phyloP scores from a whole-genome alignment of 2,797 vertebrate species.

The Mus spretus region DNA sequence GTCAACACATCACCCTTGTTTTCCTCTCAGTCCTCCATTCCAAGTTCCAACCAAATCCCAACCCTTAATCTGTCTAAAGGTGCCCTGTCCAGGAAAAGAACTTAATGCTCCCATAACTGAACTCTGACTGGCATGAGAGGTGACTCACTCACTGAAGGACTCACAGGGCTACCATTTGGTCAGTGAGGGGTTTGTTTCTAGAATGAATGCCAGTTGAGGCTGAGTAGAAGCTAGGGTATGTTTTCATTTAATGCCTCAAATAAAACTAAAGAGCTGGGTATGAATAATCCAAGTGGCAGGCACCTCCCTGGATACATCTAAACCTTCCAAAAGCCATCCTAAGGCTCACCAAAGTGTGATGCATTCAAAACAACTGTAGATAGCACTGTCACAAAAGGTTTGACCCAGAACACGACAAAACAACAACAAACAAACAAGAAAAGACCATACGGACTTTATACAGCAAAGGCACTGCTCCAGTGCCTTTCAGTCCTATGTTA shows the following conservation, averaged over 20 bases:
- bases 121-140: constrained; percentile 70
- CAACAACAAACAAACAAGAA: no score
- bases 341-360: constrained; percentile 65
- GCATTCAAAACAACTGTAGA: constrained; percentile 66
- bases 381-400: constrained; percentile 64
- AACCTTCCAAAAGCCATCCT: constrained; percentile 76
- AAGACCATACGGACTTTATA: neutral
- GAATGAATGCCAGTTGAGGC: constrained; percentile 80
- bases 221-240: constrained; percentile 83
- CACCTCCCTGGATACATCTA: constrained; percentile 74
- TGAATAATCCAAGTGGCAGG: constrained; percentile 85
- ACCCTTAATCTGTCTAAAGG: constrained; percentile 77
- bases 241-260: constrained; percentile 85
- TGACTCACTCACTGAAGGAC: constrained; percentile 73
- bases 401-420: constrained; percentile 37
- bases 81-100: constrained; percentile 56
- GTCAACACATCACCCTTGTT: constrained; percentile 52
- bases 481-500: neutral
- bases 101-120: constrained; percentile 76
- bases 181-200: constrained; percentile 81
- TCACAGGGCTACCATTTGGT: constrained; percentile 71
- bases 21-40: constrained; percentile 64
- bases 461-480: neutral
- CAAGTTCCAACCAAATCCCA: constrained; percentile 72
- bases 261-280: constrained; percentile 85